A percentile compares a stretch with the other conserved stretches of the same genome.
Evolutionary conservation across 2,113 vertebrate genomes (phyloP).

Genomic region (Hoplias malabaricus): DNA sequence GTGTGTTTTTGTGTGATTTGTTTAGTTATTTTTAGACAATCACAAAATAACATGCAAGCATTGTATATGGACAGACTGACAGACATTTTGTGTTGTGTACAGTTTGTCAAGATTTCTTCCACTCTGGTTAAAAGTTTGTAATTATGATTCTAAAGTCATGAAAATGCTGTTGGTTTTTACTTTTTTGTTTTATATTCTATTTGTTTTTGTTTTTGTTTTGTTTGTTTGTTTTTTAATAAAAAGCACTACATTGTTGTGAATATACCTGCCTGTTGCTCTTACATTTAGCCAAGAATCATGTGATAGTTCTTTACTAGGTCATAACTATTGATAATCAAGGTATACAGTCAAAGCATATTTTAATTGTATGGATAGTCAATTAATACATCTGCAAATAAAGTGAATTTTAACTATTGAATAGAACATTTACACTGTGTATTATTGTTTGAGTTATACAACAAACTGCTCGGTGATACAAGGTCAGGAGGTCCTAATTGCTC

Average conservation of each 20-base stretch:
- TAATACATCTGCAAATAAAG: constrained; percentile 56
- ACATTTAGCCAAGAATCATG: constrained; percentile 55
- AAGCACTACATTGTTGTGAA: constrained; percentile 83
- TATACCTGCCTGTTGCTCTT: constrained; percentile 55
- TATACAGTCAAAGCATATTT: constrained; percentile 56
- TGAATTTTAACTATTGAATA: constrained; percentile 55
- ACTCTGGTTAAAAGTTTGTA: constrained; percentile 81
- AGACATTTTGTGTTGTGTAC: constrained; percentile 82
- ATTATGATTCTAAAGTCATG: constrained; percentile 82
- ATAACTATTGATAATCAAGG: constrained; percentile 48
- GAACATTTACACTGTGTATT: constrained; percentile 44
- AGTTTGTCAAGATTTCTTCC: constrained; percentile 80
- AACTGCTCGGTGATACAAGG: neutral
- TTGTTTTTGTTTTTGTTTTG: constrained; percentile 62
- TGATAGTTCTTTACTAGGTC: constrained; percentile 53
- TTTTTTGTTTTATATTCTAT: constrained; percentile 78
- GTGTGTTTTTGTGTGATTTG: constrained; percentile 78
- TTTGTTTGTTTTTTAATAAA: constrained; percentile 77
- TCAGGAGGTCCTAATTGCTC: neutral
- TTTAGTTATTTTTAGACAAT: constrained; percentile 84
- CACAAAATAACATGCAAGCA: constrained; percentile 82
- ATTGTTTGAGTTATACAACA: constrained; percentile 33
- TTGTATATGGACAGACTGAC: constrained; percentile 81
- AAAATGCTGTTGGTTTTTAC: constrained; percentile 82
- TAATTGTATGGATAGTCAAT: constrained; percentile 55